Conservation (phyloP, 1,140 invertebrate species). For the Hermetia illucens region DNA sequence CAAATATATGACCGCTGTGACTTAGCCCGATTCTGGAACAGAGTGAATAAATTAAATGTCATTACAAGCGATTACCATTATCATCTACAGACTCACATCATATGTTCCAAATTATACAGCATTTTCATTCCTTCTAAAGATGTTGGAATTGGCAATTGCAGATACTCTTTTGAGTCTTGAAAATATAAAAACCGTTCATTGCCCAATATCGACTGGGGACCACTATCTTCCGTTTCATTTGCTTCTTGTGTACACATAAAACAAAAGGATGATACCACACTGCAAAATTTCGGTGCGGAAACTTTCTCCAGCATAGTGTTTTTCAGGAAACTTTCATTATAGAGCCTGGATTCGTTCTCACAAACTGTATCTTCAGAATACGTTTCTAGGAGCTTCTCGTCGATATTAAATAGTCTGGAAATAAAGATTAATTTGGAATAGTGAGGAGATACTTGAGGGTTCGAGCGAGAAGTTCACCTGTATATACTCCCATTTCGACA, state of each 20-base stretch:
- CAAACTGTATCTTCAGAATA: slow-evolving; percentile 10
- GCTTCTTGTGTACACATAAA: slow-evolving; percentile 8
- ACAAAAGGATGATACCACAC: not conserved
- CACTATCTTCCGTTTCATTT: slow-evolving; percentile 9
- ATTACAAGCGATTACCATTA: not conserved
- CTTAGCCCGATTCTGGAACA: slow-evolving; percentile 17
- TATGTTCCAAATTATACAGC: slow-evolving; percentile 17
- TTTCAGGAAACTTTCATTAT: slow-evolving; percentile 15
- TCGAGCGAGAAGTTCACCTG: slow-evolving; percentile 8
- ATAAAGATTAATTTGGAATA: not conserved
- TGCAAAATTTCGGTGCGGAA: slow-evolving; percentile 6
- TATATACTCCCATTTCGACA: slow-evolving; percentile 25
- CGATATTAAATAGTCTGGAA: slow-evolving; percentile 18
- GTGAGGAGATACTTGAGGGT: not conserved
- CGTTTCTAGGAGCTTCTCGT: slow-evolving; percentile 15
- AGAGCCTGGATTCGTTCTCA: slow-evolving; percentile 15
- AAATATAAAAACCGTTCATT: slow-evolving; percentile 3
- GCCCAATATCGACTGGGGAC: slow-evolving; percentile 9
- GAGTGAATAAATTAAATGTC: not conserved
- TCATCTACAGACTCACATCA: slow-evolving; percentile 13
- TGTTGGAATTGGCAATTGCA: no score
- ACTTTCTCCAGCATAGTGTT: slow-evolving; percentile 15
- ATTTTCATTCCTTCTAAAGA: not conserved
- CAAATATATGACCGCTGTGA: slow-evolving; percentile 17
- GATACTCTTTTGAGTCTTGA: not conserved